These are phyloP conservation scores for Dasyurus viverrinus DNA, from an alignment of 2,113 vertebrate species.

Conservation along the genomic window DNA sequence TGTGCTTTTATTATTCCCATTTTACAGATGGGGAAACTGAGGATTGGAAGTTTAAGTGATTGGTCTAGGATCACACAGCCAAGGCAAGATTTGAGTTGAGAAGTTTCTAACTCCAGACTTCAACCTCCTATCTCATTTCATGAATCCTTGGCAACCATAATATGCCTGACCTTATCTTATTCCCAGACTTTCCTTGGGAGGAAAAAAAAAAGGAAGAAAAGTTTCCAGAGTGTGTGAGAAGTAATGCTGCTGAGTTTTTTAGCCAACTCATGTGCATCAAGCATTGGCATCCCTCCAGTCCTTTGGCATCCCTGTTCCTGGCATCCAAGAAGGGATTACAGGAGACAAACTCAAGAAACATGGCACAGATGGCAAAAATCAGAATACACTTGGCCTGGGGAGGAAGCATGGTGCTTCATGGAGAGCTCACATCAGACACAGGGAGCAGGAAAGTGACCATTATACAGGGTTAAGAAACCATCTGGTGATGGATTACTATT, in stretches of 20 bases:
- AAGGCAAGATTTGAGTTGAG: not conserved
- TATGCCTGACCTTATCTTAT: conserved; percentile 27
- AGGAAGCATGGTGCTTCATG: conserved; percentile 28
- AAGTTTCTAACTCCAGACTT: not conserved
- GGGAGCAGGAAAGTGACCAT: conserved; percentile 29
- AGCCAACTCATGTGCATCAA: conserved; percentile 54
- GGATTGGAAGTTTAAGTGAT: not conserved
- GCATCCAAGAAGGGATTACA: conserved; percentile 56
- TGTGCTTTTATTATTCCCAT: not conserved
- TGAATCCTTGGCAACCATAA: not conserved
- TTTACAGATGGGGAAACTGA: not conserved
- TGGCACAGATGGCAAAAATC: conserved; percentile 64
- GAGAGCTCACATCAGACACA: conserved; percentile 4
- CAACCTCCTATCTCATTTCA: not conserved
- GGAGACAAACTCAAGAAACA: conserved; percentile 66
- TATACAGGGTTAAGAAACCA: conserved; percentile 11
- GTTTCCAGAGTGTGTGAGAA: conserved; percentile 67
- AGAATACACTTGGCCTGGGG: conserved; percentile 19
- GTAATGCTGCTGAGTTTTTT: conserved; percentile 50
- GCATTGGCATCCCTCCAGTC: conserved; percentile 55
- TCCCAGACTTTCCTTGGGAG: not conserved
- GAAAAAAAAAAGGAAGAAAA: conserved; percentile 24
- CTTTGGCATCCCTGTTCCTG: conserved; percentile 67
- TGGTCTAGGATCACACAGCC: not conserved
- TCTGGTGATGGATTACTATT: conserved; percentile 29